Evolutionary conservation across 2,113 vertebrate species (phyloP).

Genomic region (Coracopsis vasa): DNA sequence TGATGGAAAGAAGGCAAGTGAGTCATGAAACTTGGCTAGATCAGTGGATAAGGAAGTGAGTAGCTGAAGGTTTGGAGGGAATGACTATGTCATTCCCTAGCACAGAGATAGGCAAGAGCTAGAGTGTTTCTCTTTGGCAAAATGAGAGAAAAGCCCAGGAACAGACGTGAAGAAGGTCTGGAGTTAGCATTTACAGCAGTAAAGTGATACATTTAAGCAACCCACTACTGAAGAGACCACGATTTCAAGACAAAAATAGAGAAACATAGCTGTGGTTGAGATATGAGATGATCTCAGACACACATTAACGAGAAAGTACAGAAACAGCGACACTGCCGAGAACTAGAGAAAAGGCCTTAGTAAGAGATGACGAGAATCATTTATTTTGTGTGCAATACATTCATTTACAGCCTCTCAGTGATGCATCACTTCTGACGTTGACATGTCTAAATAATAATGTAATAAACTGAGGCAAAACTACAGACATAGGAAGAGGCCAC

Average conservation of each 20-base stretch:
- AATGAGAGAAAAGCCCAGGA: background rate
- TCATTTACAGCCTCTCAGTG: background rate
- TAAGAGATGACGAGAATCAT: background rate
- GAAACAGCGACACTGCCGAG: background rate
- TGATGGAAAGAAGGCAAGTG: constrained; percentile 49
- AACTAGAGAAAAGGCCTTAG: background rate
- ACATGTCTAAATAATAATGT: background rate
- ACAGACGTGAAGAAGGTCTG: background rate
- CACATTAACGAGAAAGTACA: background rate
- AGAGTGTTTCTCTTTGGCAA: constrained; percentile 4
- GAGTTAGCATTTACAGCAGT: background rate
- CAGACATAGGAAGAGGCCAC: background rate
- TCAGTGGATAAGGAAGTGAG: constrained; percentile 32
- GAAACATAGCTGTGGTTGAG: background rate
- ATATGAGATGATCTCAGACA: background rate
- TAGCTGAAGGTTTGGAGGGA: constrained; percentile 1
- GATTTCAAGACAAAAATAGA: background rate
- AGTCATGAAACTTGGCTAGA: constrained; percentile 55
- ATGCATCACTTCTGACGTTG: background rate
- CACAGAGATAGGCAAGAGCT: background rate
- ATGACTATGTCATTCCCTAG: background rate
- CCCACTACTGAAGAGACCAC: background rate
- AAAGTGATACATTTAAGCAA: background rate
- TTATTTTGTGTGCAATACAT: background rate
- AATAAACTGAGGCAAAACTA: background rate